A percentile compares a stretch with the other conserved stretches of the same genome.
Conservation (phyloP, 2,797 vertebrate species). For the Pseudomugil tenellus region DNA sequence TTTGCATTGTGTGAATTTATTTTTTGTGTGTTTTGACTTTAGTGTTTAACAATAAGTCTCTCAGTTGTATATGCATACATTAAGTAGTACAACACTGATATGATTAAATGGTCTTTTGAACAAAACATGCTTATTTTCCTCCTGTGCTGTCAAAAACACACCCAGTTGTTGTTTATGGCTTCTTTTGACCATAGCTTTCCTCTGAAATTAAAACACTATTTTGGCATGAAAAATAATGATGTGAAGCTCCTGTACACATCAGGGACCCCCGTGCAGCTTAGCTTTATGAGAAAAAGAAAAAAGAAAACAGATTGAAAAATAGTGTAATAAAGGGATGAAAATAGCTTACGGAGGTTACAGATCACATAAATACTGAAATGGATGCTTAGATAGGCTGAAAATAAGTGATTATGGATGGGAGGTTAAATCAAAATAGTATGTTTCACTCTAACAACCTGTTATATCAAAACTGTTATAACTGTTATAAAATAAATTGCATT, state of each 20-base stretch:
- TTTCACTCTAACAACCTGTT: background rate
- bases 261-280: background rate
- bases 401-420: slow-evolving; percentile 7
- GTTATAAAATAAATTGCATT: background rate
- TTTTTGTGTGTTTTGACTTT: background rate
- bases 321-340: slow-evolving; percentile 2
- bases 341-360: slow-evolving; percentile 19
- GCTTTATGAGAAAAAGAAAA: background rate
- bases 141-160: background rate
- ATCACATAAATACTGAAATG: slow-evolving; percentile 12
- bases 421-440: slow-evolving; percentile 7
- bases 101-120: slow-evolving; percentile 3
- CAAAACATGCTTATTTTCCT: background rate
- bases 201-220: background rate
- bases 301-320: slow-evolving; percentile 1
- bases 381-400: slow-evolving; percentile 5
- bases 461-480: background rate
- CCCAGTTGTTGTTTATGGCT: background rate
- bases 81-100: background rate
- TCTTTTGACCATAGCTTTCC: background rate
- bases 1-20: background rate
- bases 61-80: background rate
- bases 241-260: background rate
- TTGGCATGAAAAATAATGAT: background rate
- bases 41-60: background rate